These are phyloP conservation scores for Flexamia atlantica DNA, from an alignment of 2,888 invertebrate genomes.

Conservation along the genomic window DNA sequence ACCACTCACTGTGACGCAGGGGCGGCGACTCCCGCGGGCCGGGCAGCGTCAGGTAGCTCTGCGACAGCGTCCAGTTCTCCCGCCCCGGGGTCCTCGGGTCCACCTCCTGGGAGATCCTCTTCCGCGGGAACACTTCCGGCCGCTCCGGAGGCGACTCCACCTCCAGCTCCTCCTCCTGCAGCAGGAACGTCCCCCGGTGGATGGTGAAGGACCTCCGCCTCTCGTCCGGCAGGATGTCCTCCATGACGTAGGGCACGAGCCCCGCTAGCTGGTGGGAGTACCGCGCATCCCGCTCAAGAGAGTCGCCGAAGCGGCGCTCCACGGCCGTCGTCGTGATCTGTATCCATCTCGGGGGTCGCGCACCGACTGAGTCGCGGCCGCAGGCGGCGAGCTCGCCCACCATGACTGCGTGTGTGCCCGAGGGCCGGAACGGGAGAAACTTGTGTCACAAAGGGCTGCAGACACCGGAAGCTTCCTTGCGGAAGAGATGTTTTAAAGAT, in stretches of 20 bases:
- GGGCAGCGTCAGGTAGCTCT: conserved; percentile 15
- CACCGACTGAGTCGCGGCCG: conserved; percentile 46
- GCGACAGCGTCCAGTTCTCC: conserved; percentile 60
- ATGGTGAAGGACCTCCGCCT: conserved; percentile 53
- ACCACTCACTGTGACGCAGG: conserved; percentile 25
- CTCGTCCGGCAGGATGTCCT: conserved; percentile 50
- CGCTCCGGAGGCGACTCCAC: conserved; percentile 14
- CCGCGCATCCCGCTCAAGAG: conserved; percentile 52
- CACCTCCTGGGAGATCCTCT: conserved; percentile 50
- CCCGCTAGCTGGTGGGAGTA: conserved; percentile 56
- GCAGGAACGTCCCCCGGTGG: conserved; percentile 54
- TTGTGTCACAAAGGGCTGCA: conserved; percentile 33
- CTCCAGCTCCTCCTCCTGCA: conserved; percentile 59
- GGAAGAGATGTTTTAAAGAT: not conserved
- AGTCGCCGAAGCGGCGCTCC: conserved; percentile 60
- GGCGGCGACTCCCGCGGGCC: not conserved
- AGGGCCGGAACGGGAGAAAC: conserved; percentile 58
- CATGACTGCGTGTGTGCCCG: conserved; percentile 46
- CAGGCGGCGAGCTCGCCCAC: conserved; percentile 54
- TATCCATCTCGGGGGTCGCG: conserved; percentile 62
- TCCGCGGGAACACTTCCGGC: conserved; percentile 58
- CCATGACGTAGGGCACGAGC: conserved; percentile 50
- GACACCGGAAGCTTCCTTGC: not conserved
- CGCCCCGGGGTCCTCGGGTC: conserved; percentile 58
- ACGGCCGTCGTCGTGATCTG: conserved; percentile 59